Evolutionary conservation across 2,888 invertebrate species (phyloP), one percentile per base, ranked within the genome.

Genomic region (Lamellibrachia satsuma): DNA sequence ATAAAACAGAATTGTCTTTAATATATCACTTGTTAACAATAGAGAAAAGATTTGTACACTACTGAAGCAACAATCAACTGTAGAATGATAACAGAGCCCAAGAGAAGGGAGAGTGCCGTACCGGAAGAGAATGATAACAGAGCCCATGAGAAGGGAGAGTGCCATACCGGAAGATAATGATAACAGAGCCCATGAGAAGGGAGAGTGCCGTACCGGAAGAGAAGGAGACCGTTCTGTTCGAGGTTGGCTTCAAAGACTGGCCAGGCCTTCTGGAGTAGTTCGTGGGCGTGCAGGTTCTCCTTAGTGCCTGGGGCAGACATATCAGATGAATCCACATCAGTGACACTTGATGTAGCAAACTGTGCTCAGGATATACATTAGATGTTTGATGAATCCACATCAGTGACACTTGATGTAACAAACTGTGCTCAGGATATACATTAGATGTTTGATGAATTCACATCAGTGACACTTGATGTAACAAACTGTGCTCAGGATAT

Each of bases 191-290:
- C 75, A 6, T 92, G 9, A 75, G 75, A 75, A 52, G 52, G 39
- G 15, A 75, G 52, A 15, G 55, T n/a, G 11, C 52, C 91, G 51
- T 94, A 96, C 96, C 96, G 96, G 93, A 96, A 96, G 15, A 96
- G 93, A 90, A 94, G 94, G 7, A 96, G 94, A 2, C 96, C 96
- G 92, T 94, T 94, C 15, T 95, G 94, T 92, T 96, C 96, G 39
- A 95, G 92, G 93, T 95, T 95, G 8, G 95, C 95, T 94, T 96
- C 96, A 90, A 96, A 93, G 11, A 95, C 92, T 4, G 95, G 92
- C 96, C 96, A 96, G 92, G 95, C 95, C 93, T 96, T 96, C 95
- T 94, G 95, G 92, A 96, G 93, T 91, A 94, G 94, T 93, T 96
- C 96, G n/a, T 93, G 92, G 0, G 95, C 95, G 93, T 95, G 95